Conservation (phyloP, 1,140 invertebrate genomes). For the Trichogramma pretiosum region DNA sequence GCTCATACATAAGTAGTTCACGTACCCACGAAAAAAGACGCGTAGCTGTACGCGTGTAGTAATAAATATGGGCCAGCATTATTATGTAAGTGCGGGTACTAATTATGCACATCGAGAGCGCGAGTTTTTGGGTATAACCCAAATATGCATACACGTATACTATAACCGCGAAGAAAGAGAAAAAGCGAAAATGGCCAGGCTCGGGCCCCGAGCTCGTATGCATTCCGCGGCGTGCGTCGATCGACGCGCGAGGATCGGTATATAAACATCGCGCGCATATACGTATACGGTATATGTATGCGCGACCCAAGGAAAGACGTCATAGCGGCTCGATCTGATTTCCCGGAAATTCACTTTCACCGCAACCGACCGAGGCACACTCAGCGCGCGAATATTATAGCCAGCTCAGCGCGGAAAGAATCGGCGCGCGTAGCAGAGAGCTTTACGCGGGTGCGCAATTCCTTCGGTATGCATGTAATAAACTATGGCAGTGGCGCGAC, state of each 20-base stretch:
- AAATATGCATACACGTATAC: no score
- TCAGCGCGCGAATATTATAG: background rate
- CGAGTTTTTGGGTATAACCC: slow-evolving; percentile 8
- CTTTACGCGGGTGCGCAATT: background rate
- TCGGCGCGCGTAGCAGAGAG: no score
- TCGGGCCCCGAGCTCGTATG: slow-evolving; percentile 9
- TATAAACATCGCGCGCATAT: no score
- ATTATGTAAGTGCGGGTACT: no score
- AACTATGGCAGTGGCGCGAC: no score
- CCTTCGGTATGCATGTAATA: background rate
- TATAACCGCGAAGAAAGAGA: background rate
- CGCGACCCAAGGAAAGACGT: slow-evolving; percentile 25
- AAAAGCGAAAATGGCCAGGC: background rate
- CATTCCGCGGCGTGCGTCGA: background rate
- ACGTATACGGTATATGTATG: no score
- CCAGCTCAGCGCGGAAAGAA: background rate
- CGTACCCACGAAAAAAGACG: no score
- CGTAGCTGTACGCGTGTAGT: no score
- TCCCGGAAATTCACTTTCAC: slow-evolving; percentile 44
- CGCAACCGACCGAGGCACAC: slow-evolving; percentile 1
- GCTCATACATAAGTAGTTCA: no score
- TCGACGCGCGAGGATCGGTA: background rate
- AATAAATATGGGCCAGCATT: no score
- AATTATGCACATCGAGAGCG: no score
- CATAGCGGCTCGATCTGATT: slow-evolving; percentile 25